Evolutionary conservation across 2,888 invertebrate genomes (phyloP).

Genomic region (Loripinus fragilis): DNA sequence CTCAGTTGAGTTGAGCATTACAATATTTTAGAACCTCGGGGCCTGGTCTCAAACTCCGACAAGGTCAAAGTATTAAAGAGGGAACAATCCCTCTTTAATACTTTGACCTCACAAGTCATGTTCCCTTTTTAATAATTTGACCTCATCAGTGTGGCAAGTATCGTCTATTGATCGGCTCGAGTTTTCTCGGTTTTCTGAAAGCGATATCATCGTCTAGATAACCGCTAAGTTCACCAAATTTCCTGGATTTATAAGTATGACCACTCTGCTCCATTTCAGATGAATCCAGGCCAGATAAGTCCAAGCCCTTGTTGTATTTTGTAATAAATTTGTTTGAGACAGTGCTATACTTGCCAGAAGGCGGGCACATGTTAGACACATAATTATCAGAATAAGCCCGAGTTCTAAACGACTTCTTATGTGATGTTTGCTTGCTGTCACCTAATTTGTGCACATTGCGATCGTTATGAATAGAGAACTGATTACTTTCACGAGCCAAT

Average conservation of each 20-base stretch:
- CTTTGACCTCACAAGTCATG: no score
- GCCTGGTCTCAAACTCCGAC: no score
- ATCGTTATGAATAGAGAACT: neutral
- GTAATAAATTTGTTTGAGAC: neutral
- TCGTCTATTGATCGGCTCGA: slow-evolving; percentile 13
- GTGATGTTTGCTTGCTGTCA: neutral
- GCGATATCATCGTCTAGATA: neutral
- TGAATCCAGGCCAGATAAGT: neutral
- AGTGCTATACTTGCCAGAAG: neutral
- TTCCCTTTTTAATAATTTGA: no score
- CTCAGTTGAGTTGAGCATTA: no score
- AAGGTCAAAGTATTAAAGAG: no score
- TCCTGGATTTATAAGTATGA: neutral
- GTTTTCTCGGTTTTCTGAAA: slow-evolving; percentile 31
- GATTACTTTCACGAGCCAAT: slow-evolving; percentile 36
- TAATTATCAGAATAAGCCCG: neutral
- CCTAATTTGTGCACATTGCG: neutral
- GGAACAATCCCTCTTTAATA: no score
- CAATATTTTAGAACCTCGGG: no score
- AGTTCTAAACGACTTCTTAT: neutral
- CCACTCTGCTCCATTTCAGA: neutral
- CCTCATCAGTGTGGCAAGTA: neutral
- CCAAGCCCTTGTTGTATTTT: neutral
- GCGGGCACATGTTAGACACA: neutral
- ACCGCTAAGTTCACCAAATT: neutral